Evolutionary conservation across 1,140 invertebrate species (phyloP).

Genomic region (Bradysia coprophila): DNA sequence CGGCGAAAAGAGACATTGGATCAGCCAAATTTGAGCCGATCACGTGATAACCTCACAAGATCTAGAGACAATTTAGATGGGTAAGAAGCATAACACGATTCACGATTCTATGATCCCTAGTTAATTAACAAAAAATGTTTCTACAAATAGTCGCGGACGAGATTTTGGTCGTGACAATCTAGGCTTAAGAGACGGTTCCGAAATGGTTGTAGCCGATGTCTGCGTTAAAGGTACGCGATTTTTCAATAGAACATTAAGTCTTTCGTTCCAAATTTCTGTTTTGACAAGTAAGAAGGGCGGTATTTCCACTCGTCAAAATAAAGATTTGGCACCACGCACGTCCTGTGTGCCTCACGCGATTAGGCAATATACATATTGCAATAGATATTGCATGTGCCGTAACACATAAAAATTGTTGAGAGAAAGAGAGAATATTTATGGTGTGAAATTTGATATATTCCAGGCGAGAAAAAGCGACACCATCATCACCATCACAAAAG

Average conservation of each 20-base stretch:
- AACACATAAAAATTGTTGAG: too few species aligned
- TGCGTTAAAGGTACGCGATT: conserved; percentile 23
- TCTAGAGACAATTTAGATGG: conserved; percentile 27
- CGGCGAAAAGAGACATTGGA: conserved; percentile 51
- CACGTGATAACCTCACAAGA: conserved; percentile 22
- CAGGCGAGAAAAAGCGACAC: conserved; percentile 52
- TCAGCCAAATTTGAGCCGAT: conserved; percentile 30
- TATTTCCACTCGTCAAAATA: too few species aligned
- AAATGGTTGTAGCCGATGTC: conserved; percentile 61
- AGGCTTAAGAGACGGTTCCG: conserved; percentile 57
- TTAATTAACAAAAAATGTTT: conserved; percentile 13
- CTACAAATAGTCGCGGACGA: conserved; percentile 10
- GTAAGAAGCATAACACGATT: conserved; percentile 8
- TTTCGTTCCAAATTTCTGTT: neutral
- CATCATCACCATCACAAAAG: conserved; percentile 61
- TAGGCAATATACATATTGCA: too few species aligned
- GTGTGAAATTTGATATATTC: too few species aligned
- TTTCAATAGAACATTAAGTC: conserved; percentile 16
- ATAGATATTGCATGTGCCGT: too few species aligned
- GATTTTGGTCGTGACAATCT: conserved; percentile 29
- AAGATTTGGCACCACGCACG: neutral
- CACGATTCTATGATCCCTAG: conserved; percentile 10
- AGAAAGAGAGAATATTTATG: too few species aligned
- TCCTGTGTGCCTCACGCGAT: conserved; percentile 14
- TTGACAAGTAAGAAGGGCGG: conserved; percentile 1